These are phyloP conservation scores for Sturnira hondurensis DNA, from an alignment of 2,113 vertebrate genomes.

Conservation along the genomic window DNA sequence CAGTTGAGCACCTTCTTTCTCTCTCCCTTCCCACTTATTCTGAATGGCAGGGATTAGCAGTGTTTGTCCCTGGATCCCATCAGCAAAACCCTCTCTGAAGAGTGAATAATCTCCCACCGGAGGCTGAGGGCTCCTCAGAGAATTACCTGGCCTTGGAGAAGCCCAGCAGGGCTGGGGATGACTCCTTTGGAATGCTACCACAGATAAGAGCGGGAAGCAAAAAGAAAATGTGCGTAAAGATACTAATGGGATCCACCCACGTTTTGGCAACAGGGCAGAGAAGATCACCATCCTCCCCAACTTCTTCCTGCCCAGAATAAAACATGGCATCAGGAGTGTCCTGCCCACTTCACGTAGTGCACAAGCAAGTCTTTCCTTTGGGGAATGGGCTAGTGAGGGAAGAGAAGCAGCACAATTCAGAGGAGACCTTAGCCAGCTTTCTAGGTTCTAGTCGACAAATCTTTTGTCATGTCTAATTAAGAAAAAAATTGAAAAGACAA, in stretches of 20 bases:
- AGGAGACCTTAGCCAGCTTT: background rate
- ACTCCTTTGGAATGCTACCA: background rate
- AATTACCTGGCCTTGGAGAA: background rate
- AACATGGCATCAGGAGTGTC: background rate
- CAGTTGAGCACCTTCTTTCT: slow-evolving; percentile 46
- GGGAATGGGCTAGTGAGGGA: background rate
- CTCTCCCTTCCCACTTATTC: slow-evolving; percentile 35
- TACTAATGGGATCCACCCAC: background rate
- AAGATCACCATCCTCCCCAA: background rate
- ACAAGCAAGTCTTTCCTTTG: background rate
- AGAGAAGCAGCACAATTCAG: background rate
- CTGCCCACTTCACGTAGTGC: background rate
- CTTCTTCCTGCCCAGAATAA: slow-evolving; percentile 2
- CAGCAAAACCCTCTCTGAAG: background rate
- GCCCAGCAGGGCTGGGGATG: background rate
- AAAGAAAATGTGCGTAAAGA: background rate
- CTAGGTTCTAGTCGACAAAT: background rate
- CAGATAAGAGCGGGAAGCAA: background rate
- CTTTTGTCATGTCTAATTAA: background rate
- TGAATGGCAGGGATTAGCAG: slow-evolving; percentile 56
- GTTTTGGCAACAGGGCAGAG: background rate
- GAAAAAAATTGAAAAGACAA: slow-evolving; percentile 12
- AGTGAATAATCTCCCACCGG: background rate
- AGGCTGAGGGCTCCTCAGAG: background rate
- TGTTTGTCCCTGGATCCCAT: slow-evolving; percentile 39